Evolutionary conservation across 2,888 invertebrate genomes (phyloP).

Genomic region (Cephus rjabovi): DNA sequence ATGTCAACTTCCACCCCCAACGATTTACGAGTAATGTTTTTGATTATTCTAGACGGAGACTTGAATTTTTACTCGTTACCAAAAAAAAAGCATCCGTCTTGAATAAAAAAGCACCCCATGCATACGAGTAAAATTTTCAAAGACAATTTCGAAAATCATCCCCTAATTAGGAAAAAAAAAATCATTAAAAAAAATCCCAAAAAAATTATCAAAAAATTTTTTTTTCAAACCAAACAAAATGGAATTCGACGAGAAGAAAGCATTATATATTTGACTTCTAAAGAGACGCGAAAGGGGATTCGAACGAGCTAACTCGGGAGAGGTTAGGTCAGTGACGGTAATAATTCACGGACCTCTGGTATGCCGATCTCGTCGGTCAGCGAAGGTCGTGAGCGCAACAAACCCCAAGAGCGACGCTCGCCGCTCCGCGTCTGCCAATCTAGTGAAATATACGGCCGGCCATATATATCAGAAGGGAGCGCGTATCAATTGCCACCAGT

Average conservation of each 20-base stretch:
- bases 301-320: background rate
- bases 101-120: background rate
- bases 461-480: constrained; percentile 47
- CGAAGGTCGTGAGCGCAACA: constrained; percentile 8
- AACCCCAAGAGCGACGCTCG: constrained; percentile 10
- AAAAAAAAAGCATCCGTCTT: background rate
- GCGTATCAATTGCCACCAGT: constrained; percentile 53
- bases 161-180: too few species aligned
- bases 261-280: background rate
- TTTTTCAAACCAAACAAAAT: background rate
- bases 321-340: constrained; percentile 1
- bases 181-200: too few species aligned
- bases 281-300: background rate
- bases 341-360: constrained; percentile 10
- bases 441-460: constrained; percentile 42
- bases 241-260: too few species aligned
- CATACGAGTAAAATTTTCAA: too few species aligned
- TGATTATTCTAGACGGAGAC: background rate
- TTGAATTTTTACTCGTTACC: background rate
- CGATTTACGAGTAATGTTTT: background rate
- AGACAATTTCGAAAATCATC: too few species aligned
- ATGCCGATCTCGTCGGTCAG: constrained; percentile 13
- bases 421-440: constrained; percentile 39
- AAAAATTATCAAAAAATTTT: too few species aligned
- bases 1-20: background rate